Conservation (phyloP, 2,113 vertebrate genomes). For the Istiophorus platypterus region DNA sequence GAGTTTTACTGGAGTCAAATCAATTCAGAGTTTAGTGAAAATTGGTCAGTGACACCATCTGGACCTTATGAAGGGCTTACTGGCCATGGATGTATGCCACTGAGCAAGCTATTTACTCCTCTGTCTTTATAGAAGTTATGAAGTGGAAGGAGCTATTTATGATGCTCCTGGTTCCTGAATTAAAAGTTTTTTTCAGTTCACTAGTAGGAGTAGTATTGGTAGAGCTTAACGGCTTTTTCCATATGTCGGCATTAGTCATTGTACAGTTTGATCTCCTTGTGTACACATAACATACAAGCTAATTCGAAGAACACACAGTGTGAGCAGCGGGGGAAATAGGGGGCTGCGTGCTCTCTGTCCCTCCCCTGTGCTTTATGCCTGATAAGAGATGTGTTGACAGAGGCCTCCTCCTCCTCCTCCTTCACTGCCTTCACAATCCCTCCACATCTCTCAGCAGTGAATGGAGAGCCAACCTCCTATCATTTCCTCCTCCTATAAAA, state of each 20-base stretch:
- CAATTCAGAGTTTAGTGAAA: too few relatives aligned
- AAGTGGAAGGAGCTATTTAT: too few relatives aligned
- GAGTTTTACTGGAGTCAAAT: too few relatives aligned
- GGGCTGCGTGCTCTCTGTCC: not conserved
- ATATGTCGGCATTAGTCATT: not conserved
- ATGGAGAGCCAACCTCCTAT: conserved; percentile 61
- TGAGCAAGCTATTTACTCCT: too few relatives aligned
- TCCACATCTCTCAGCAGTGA: conserved; percentile 67
- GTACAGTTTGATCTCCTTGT: not conserved
- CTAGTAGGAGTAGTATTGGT: not conserved
- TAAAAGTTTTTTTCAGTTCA: not conserved
- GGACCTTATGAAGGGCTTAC: too few relatives aligned
- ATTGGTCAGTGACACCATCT: too few relatives aligned
- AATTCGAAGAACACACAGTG: not conserved
- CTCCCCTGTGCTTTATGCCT: conserved; percentile 20
- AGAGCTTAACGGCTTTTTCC: not conserved
- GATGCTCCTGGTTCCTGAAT: not conserved
- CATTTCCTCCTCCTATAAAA: conserved; percentile 69
- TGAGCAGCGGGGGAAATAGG: conserved; percentile 12
- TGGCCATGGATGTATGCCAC: too few relatives aligned
- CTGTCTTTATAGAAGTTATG: too few relatives aligned
- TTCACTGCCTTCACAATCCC: conserved; percentile 50
- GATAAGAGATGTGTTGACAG: conserved; percentile 46
- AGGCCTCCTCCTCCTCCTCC: conserved; percentile 28
- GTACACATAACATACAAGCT: not conserved